Evolutionary conservation across 23 tunicate genomes (phyloP), one percentile per base, ranked within the genome.

Genomic region (Styela plicata): DNA sequence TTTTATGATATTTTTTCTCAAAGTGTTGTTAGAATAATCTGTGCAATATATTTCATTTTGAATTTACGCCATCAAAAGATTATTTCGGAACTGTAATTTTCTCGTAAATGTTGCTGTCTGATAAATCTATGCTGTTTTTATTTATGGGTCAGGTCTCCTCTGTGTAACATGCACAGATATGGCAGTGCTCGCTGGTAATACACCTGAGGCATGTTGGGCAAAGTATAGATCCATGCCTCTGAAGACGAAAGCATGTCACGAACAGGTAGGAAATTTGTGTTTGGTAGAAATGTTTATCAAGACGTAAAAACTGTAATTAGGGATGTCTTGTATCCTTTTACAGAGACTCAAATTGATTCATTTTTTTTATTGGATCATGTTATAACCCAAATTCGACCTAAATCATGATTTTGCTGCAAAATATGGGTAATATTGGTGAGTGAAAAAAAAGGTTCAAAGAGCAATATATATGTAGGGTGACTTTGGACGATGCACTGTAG

Each of bases 131-230:
- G n/a, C n/a, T n/a, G 57, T 7, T 13, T 44, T 44, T 44, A 44
- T 44, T 13, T 44, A 13, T 44, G 7, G 57, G 66, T 24, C 78
- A 90, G 98, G 98, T 61, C 74, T 93, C 23, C 73, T 95, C 22
- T 89, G 95, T 57, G 99, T 95, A 29, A 95, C 99, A 0, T 95
- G 99, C 87, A 95, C 99, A 3, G 99, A 95, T 64, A 95, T 95
- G 99, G 99, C 96, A 17, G 89, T 95, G 24, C 57, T 95, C 31
- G 91, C 96, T 21, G 99, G 99, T 23, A 90, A 90, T 33, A 86
- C 73, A 44, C 99, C 99, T 2, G 99, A 90, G 70, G 67, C 96
- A 31, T 94, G 93, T 80, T 95, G 85, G 83, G 78, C 92, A n/a
- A 95, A 95, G 79, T 95, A 95, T 81, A 83, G 94, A 34, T 86